phyloP scores from a whole-genome alignment of 1,140 invertebrate genomes.

The Nasonia vitripennis region DNA sequence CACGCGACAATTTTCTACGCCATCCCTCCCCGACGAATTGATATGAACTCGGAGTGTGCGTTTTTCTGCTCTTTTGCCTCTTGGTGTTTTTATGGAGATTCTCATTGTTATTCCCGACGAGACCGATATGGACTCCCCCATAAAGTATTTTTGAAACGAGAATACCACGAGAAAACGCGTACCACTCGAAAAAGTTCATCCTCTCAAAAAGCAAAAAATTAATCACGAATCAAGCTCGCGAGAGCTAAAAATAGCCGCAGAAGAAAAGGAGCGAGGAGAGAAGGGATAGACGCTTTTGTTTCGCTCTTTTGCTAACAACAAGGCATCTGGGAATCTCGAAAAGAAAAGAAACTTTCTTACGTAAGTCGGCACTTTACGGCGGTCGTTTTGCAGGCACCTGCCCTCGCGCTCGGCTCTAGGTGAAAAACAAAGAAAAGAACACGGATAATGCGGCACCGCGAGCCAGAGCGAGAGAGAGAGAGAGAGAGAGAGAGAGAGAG shows the following conservation, averaged over 20 bases:
- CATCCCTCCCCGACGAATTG: background rate
- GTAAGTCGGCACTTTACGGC: constrained; percentile 20
- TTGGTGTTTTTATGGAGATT: background rate
- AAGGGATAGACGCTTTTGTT: background rate
- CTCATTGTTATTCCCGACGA: background rate
- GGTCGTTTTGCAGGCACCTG: constrained; percentile 6
- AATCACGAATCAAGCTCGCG: background rate
- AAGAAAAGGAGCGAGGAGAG: background rate
- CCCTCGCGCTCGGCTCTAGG: constrained; percentile 29
- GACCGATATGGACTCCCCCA: too few species aligned
- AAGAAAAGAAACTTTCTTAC: constrained; percentile 22
- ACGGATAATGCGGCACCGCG: background rate
- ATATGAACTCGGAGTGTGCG: background rate
- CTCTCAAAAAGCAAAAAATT: background rate
- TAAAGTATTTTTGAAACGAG: too few species aligned
- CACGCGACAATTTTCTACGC: background rate
- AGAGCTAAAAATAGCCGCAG: background rate
- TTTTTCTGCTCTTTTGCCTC: background rate
- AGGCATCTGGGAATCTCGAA: background rate
- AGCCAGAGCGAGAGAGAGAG: background rate
- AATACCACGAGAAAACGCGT: background rate
- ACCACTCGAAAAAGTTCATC: background rate
- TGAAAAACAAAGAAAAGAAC: constrained; percentile 6
- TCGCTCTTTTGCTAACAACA: background rate
- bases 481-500: background rate